A percentile compares a stretch with the other conserved stretches of the same genome.
phyloP scores from a whole-genome alignment of 2,113 vertebrate species.

The Datnioides undecimradiatus region DNA sequence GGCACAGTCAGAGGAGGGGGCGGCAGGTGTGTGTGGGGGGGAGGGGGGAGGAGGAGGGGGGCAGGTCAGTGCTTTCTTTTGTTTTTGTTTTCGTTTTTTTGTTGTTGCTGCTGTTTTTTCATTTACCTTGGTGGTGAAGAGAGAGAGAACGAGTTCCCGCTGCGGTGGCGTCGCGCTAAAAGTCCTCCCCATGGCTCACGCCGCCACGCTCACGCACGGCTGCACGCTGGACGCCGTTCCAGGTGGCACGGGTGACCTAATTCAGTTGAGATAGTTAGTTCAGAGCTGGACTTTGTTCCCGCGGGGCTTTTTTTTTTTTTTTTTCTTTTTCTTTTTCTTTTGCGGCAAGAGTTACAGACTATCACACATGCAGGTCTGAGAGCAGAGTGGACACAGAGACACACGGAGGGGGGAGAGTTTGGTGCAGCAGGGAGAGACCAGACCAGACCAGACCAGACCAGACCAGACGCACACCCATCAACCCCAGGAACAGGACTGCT shows the following conservation, averaged over 20 bases:
- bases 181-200: conserved; percentile 73
- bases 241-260: conserved; percentile 74
- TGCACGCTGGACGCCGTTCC: conserved; percentile 65
- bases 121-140: conserved; percentile 79
- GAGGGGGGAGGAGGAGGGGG: conserved; percentile 49
- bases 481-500: conserved; percentile 72
- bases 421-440: conserved; percentile 72
- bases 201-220: conserved; percentile 56
- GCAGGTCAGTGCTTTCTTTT: conserved; percentile 74
- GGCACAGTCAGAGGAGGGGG: conserved; percentile 71
- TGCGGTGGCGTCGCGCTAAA: conserved; percentile 71
- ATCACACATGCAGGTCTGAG: conserved; percentile 80
- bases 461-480: conserved; percentile 75
- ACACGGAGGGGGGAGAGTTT: conserved; percentile 68
- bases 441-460: conserved; percentile 75
- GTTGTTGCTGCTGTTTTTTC: conserved; percentile 41
- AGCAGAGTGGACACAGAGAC: conserved; percentile 74
- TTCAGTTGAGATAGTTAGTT: conserved; percentile 86
- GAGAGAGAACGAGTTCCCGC: conserved; percentile 71
- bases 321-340: conserved; percentile 22
- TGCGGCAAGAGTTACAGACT: conserved; percentile 71
- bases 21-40: too few species aligned
- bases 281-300: conserved; percentile 70
- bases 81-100: conserved; percentile 42
- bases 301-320: conserved; percentile 24